These are phyloP conservation scores for Helarctos malayanus DNA, from an alignment of 2,797 vertebrate species.

Conservation along the genomic window DNA sequence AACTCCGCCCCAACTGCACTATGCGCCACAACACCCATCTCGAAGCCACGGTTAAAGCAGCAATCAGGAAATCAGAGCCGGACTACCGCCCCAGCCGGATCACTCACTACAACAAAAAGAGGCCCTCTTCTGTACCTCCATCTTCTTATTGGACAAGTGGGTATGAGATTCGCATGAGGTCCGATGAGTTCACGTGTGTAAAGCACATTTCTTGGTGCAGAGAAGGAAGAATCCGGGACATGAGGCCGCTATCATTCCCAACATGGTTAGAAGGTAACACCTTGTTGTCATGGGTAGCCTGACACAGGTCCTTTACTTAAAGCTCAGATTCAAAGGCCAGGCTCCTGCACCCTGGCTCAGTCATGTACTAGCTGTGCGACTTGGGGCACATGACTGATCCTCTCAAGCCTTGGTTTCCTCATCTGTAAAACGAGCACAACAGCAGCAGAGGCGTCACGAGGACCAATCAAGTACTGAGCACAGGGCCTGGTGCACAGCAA, in stretches of 20 bases:
- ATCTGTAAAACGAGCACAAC: not conserved
- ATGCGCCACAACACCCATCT: fast-evolving
- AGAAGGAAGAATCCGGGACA: not conserved
- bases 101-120: not conserved
- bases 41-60: fast-evolving
- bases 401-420: not conserved
- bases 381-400: not conserved
- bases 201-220: not conserved
- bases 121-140: not conserved
- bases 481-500: not conserved
- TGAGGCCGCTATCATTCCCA: not conserved
- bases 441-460: fast-evolving
- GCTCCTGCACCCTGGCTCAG: not conserved
- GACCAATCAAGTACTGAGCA: fast-evolving
- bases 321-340: not conserved
- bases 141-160: not conserved
- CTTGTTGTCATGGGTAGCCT: not conserved
- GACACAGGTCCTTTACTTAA: not conserved
- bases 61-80: no score
- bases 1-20: fast-evolving
- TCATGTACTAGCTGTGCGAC: no score
- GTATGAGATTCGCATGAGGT: not conserved
- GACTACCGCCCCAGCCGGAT: not conserved
- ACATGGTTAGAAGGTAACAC: not conserved
- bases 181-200: not conserved